Conservation (phyloP, 2,888 invertebrate genomes). For the Tetranychus piercei region DNA sequence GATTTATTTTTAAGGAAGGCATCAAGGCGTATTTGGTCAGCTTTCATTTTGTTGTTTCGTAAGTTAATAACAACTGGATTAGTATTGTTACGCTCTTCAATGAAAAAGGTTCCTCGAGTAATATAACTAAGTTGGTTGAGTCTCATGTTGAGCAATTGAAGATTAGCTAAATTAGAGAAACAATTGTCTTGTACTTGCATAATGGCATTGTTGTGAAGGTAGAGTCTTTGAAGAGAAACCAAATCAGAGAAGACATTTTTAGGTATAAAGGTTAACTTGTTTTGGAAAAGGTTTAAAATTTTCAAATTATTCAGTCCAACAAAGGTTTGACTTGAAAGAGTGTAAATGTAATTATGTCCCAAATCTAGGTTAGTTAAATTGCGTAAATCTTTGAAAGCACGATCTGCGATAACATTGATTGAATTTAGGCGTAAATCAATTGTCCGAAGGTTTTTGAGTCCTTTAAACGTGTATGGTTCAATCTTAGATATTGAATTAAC, state of each 20-base stretch:
- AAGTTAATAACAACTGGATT: neutral
- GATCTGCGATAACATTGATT: constrained; percentile 6
- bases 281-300: neutral
- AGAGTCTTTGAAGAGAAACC: neutral
- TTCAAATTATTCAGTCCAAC: neutral
- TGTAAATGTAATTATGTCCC: constrained; percentile 6
- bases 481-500: neutral
- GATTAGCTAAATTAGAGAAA: constrained; percentile 2
- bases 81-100: constrained; percentile 4
- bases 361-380: constrained; percentile 8
- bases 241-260: constrained; percentile 6
- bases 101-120: constrained; percentile 5
- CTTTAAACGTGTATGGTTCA: neutral
- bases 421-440: neutral
- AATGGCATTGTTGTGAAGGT: constrained; percentile 5
- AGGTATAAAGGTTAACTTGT: constrained; percentile 5
- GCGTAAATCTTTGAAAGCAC: neutral
- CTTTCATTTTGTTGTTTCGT: neutral
- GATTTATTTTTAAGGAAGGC: neutral
- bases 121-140: constrained; percentile 1
- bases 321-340: neutral
- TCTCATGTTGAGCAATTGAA: constrained; percentile 8
- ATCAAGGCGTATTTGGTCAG: neutral
- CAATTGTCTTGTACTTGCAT: constrained; percentile 11
- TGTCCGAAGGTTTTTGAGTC: neutral